Evolutionary conservation across 2,888 invertebrate species (phyloP).

Genomic region (Globia sparganii): DNA sequence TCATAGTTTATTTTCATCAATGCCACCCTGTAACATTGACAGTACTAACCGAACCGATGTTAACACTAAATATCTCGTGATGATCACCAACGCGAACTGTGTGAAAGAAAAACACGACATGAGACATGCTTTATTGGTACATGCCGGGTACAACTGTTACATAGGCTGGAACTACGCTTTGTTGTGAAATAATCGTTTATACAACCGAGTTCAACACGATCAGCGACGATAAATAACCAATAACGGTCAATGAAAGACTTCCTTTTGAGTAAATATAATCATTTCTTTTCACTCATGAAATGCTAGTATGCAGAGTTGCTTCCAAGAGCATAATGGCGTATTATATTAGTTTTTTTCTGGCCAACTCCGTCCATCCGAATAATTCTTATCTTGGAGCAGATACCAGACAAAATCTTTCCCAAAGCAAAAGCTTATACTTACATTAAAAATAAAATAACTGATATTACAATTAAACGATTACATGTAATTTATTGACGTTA

Average conservation of each 20-base stretch:
- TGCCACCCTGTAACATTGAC: conserved; percentile 47
- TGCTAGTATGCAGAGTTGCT: background rate
- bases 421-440: background rate
- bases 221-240: background rate
- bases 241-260: background rate
- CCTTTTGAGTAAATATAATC: background rate
- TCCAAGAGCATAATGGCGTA: background rate
- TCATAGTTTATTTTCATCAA: conserved; percentile 62
- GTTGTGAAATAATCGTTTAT: background rate
- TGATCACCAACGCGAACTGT: conserved; percentile 70
- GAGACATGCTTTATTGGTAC: conserved; percentile 66
- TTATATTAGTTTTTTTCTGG: background rate
- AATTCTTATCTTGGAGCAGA: background rate
- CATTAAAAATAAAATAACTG: conserved; percentile 31
- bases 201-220: background rate
- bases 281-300: background rate
- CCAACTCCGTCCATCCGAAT: background rate
- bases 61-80: conserved; percentile 61
- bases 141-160: conserved; percentile 43
- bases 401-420: background rate
- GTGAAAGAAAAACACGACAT: conserved; percentile 76
- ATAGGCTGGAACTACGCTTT: conserved; percentile 50
- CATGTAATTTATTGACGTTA: conserved; percentile 3
- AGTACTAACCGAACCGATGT: conserved; percentile 76
- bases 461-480: conserved; percentile 3